A percentile compares a stretch with the other conserved stretches of the same genome.
phyloP scores from a whole-genome alignment of 1,140 invertebrate species.

The Coptotermes formosanus region DNA sequence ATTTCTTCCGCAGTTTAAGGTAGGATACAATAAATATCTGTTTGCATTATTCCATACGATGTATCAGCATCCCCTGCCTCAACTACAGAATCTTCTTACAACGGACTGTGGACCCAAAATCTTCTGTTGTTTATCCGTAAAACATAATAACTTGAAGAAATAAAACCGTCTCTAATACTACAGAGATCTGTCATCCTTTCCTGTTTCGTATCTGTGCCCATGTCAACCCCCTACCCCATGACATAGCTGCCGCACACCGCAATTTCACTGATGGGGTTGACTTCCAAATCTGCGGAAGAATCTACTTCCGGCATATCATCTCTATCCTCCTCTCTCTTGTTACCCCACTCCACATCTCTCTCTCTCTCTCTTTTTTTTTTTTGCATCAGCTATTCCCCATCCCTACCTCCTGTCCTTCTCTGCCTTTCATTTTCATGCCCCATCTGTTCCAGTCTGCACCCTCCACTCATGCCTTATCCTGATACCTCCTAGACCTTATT shows the following conservation, averaged over 20 bases:
- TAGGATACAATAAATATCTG: too few species aligned
- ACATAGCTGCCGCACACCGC: neutral
- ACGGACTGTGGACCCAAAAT: too few species aligned
- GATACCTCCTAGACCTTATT: too few species aligned
- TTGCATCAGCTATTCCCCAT: neutral
- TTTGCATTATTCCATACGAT: too few species aligned
- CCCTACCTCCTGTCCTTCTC: neutral
- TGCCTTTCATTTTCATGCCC: neutral
- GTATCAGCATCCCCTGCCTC: too few species aligned
- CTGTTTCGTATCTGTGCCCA: neutral
- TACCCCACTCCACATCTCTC: neutral
- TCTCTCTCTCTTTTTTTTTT: neutral
- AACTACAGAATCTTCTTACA: too few species aligned
- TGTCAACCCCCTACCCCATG: neutral
- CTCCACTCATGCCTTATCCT: neutral
- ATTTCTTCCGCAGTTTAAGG: too few species aligned
- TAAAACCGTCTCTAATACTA: too few species aligned
- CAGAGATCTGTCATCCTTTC: neutral
- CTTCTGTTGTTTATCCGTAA: too few species aligned
- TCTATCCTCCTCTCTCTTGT: neutral
- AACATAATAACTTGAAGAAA: too few species aligned
- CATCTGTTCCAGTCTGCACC: neutral
- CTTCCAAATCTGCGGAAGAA: neutral
- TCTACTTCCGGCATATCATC: neutral
- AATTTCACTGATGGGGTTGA: slow-evolving; percentile 14